These are phyloP conservation scores for Bradypodion ventrale DNA, from an alignment of 2,797 vertebrate species.

Conservation along the genomic window DNA sequence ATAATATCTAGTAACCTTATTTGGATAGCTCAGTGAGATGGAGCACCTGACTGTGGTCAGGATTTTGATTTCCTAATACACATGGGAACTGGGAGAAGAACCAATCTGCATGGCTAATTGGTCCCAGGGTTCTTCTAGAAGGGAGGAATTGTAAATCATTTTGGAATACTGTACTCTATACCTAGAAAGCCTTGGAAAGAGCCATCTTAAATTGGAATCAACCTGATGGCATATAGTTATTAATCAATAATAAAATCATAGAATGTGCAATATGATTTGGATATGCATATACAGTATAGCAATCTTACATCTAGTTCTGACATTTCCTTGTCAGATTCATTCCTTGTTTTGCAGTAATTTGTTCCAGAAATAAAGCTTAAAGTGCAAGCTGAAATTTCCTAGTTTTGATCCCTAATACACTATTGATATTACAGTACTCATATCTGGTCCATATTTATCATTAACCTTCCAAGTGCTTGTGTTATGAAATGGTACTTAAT, in stretches of 20 bases:
- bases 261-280: neutral
- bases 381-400: neutral
- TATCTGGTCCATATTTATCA: conserved; percentile 50
- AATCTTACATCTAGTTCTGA: neutral
- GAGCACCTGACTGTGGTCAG: neutral
- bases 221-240: too few relatives aligned
- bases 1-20: neutral
- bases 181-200: too few relatives aligned
- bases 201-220: too few relatives aligned
- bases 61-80: too few relatives aligned
- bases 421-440: conserved; percentile 67
- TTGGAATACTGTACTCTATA: too few relatives aligned
- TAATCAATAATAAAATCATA: too few relatives aligned
- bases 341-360: conserved; percentile 5
- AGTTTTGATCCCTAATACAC: conserved; percentile 30
- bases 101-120: too few relatives aligned
- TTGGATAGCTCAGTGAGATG: neutral
- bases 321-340: neutral
- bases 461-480: conserved; percentile 60
- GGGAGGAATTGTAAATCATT: too few relatives aligned
- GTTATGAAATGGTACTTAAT: conserved; percentile 36
- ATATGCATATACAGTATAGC: neutral
- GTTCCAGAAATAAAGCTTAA: conserved; percentile 13
- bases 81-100: too few relatives aligned
- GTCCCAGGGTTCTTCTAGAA: too few relatives aligned